Conservation (phyloP, 2,888 invertebrate genomes). For the Nemotelus pantherinus region DNA sequence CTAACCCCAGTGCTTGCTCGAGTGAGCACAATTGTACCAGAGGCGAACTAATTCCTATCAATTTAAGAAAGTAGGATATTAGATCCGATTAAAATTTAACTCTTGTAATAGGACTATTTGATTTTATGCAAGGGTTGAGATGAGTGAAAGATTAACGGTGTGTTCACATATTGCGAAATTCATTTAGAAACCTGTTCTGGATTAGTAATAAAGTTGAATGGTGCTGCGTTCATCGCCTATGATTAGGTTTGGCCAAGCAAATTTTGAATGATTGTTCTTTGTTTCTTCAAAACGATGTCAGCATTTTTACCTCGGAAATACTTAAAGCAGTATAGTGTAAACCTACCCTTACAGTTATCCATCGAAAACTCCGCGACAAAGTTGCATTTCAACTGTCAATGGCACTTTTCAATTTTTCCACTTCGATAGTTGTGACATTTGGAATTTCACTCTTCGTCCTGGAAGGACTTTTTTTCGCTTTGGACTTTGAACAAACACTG, state of each 20-base stretch:
- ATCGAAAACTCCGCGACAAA: not conserved
- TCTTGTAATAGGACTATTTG: constrained; percentile 25
- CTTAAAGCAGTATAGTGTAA: not conserved
- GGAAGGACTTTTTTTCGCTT: constrained; percentile 6
- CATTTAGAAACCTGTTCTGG: not conserved
- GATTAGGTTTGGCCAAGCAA: not conserved
- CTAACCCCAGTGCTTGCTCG: not conserved
- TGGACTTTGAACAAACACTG: constrained; percentile 8
- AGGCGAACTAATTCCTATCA: constrained; percentile 17
- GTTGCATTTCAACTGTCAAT: constrained; percentile 28
- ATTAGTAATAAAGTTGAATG: not conserved
- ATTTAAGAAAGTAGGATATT: constrained; percentile 27
- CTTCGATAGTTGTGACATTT: constrained; percentile 35
- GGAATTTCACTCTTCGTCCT: not conserved
- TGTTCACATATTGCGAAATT: not conserved
- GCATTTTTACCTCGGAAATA: not conserved
- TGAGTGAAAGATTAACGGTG: not conserved
- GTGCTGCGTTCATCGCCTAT: not conserved
- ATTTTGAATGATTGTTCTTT: not conserved
- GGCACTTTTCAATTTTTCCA: constrained; percentile 33
- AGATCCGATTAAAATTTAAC: constrained; percentile 40
- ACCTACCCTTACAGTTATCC: not conserved
- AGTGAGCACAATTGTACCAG: constrained; percentile 13
- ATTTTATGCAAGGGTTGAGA: constrained; percentile 15
- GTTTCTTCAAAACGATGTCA: too few relatives aligned